These are phyloP conservation scores for Chaenodraco wilsoni DNA, from an alignment of 2,797 vertebrate genomes.

Conservation along the genomic window DNA sequence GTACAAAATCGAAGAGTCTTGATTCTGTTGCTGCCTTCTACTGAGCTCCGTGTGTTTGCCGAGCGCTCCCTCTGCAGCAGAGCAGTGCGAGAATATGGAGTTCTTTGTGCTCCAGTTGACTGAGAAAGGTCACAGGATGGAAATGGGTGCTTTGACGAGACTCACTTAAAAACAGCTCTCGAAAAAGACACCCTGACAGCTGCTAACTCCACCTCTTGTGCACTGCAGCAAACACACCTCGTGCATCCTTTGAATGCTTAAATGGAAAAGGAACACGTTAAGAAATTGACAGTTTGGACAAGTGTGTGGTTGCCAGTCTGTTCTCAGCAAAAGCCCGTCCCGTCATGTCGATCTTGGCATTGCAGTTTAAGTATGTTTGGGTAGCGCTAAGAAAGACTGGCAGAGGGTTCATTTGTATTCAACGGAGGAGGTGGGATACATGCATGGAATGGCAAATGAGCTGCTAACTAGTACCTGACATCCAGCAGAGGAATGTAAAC, in stretches of 20 bases:
- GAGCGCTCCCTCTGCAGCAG: slow-evolving; percentile 40
- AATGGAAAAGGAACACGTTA: slow-evolving; percentile 20
- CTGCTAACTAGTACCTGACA: slow-evolving; percentile 54
- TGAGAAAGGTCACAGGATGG: slow-evolving; percentile 55
- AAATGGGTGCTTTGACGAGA: slow-evolving; percentile 47
- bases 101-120: slow-evolving; percentile 49
- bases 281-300: slow-evolving; percentile 32
- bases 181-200: slow-evolving; percentile 20
- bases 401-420: slow-evolving; percentile 66
- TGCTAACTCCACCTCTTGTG: slow-evolving; percentile 7
- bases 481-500: slow-evolving; percentile 50
- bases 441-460: slow-evolving; percentile 61
- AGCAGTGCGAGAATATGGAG: slow-evolving; percentile 40
- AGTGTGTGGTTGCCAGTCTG: slow-evolving; percentile 50
- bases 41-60: slow-evolving; percentile 32
- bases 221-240: background rate
- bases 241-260: slow-evolving; percentile 10
- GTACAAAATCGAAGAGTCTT: slow-evolving; percentile 37
- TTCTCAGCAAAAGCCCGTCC: slow-evolving; percentile 42
- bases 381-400: slow-evolving; percentile 50
- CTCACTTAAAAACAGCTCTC: slow-evolving; percentile 27
- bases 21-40: slow-evolving; percentile 22
- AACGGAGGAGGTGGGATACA: slow-evolving; percentile 36
- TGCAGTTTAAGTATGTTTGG: slow-evolving; percentile 59
- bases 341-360: slow-evolving; percentile 50